Base-by-base conservation (phyloP, 2,113 vertebrate genomes). In the Azemiops feae region DNA sequence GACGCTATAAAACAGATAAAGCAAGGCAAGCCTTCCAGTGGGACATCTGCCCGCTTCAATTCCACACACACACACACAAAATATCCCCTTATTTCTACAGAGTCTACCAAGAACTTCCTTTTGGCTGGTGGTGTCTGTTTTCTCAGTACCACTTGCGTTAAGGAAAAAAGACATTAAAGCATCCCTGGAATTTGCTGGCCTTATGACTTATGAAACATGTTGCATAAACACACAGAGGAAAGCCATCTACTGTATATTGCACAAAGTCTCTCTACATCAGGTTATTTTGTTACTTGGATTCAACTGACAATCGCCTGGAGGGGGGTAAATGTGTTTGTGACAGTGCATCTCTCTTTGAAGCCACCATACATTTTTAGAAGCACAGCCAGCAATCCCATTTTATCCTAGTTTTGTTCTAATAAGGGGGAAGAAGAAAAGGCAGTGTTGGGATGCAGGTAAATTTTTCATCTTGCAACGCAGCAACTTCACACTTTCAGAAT, bases 171-270 rank as follows among this genome's bases (percentile, higher is more conserved):
- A 95, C 94, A 95, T 95, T 95, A 55, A 89, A 47, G 45, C 96
- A 97, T 96, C 94, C 89, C 95, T 95, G 96, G 97, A 96, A 97
- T 97, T 96, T 95, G 94, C 96, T 92, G 90, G 95, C 95, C 94
- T 96, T 96, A 96, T 95, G 96, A 96, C 96, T 96, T 96, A 96
- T 96, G 96, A 96, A 97, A 96, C 95, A 96, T 96, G 96, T 96
- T 96, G 96, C 95, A 92, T 93, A 95, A 81, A 43, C 18, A 7
- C 34, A 9, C 34, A 43, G 87, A 95, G 96, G 95, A 95, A 93
- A 96, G 95, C 95, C 94, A 93, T 95, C 92, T 91, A 69, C 64
- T 6, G 64, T 34, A 16, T 91, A 43, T n/a, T 23, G 30, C 81
- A 25, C 69, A 91, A 93, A 95, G 43, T 54, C 94, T 94, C 95